phyloP scores from a whole-genome alignment of 2,888 invertebrate genomes.

The Lithosia quadra region DNA sequence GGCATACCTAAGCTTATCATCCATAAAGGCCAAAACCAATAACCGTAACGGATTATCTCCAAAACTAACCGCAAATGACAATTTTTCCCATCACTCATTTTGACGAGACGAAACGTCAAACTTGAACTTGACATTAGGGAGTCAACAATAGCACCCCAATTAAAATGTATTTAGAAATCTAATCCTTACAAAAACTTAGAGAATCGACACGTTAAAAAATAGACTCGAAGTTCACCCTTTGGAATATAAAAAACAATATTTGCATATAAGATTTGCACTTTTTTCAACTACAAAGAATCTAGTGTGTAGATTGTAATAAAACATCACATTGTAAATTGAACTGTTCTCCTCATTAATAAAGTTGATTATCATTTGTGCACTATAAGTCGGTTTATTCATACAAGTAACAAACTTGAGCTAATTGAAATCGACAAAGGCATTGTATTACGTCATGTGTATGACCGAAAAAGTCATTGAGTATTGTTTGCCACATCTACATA shows the following conservation, averaged over 20 bases:
- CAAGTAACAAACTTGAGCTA: slow-evolving; percentile 57
- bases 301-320: background rate
- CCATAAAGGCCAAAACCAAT: slow-evolving; percentile 28
- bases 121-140: slow-evolving; percentile 54
- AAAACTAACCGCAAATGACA: slow-evolving; percentile 54
- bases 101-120: slow-evolving; percentile 58
- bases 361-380: slow-evolving; percentile 25
- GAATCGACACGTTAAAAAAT: slow-evolving; percentile 30
- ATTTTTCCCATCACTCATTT: slow-evolving; percentile 63
- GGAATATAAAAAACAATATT: slow-evolving; percentile 37
- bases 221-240: slow-evolving; percentile 41
- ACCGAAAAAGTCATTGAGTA: slow-evolving; percentile 24
- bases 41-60: slow-evolving; percentile 49
- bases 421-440: slow-evolving; percentile 70
- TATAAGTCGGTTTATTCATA: slow-evolving; percentile 55
- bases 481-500: slow-evolving; percentile 28
- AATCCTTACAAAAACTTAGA: slow-evolving; percentile 66
- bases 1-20: slow-evolving; percentile 9
- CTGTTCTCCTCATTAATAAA: background rate
- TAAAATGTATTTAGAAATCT: slow-evolving; percentile 75
- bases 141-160: slow-evolving; percentile 69
- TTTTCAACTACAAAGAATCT: background rate
- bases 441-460: slow-evolving; percentile 60
- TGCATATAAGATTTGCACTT: slow-evolving; percentile 38
- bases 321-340: slow-evolving; percentile 12